phyloP scores from a whole-genome alignment of 2,113 vertebrate species.

The Morone saxatilis region DNA sequence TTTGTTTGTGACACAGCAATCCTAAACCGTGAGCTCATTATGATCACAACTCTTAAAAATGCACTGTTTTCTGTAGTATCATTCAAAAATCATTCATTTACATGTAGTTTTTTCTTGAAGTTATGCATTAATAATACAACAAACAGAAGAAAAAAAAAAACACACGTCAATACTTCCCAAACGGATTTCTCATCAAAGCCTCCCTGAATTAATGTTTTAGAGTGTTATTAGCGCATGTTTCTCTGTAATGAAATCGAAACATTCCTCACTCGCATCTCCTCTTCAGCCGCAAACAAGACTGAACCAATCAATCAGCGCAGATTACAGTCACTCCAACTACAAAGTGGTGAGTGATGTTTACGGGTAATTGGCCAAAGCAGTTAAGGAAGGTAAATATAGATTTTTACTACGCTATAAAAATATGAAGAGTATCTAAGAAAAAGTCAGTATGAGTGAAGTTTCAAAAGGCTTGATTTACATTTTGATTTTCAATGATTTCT shows the following conservation, averaged over 20 bases:
- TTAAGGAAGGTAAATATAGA: constrained; percentile 80
- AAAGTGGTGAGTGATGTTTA: constrained; percentile 80
- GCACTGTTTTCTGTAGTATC: background rate
- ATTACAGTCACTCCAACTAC: constrained; percentile 66
- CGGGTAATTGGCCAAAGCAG: constrained; percentile 78
- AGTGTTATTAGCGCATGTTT: constrained; percentile 72
- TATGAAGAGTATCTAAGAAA: constrained; percentile 43
- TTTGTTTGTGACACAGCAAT: constrained; percentile 10
- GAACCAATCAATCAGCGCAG: constrained; percentile 67
- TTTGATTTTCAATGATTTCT: constrained; percentile 49
- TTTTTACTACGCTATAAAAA: constrained; percentile 73
- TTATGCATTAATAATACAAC: constrained; percentile 82
- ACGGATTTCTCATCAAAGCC: constrained; percentile 80
- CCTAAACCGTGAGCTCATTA: background rate
- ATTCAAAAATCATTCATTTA: constrained; percentile 49
- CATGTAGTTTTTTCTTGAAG: constrained; percentile 53
- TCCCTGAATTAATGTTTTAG: constrained; percentile 77
- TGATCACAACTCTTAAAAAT: background rate
- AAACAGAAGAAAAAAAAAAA: constrained; percentile 57
- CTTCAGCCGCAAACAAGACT: constrained; percentile 70
- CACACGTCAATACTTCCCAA: constrained; percentile 65
- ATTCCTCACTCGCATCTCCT: constrained; percentile 55
- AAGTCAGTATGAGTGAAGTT: constrained; percentile 49
- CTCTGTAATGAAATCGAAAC: constrained; percentile 74
- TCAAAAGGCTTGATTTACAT: constrained; percentile 66